Conservation (phyloP, 2,888 invertebrate species). For the Trachelus tabidus region DNA sequence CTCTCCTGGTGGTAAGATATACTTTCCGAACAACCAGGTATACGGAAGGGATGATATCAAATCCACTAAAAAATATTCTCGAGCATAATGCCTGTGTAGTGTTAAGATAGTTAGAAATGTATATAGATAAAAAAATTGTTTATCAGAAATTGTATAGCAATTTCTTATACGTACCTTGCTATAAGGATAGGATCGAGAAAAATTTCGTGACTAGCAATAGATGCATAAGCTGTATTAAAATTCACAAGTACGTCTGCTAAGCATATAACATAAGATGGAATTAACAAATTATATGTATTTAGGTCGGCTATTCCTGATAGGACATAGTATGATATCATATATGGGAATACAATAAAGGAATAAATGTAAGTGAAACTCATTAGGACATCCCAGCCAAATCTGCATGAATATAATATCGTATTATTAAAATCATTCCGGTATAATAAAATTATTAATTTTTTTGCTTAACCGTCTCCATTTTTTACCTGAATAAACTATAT, state of each 20-base stretch:
- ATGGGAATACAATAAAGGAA: slow-evolving; percentile 46
- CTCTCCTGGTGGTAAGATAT: slow-evolving; percentile 30
- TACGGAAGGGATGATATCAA: slow-evolving; percentile 57
- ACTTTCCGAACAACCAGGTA: slow-evolving; percentile 38
- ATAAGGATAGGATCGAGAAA: slow-evolving; percentile 44
- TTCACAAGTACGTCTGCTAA: slow-evolving; percentile 52
- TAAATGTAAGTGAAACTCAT: slow-evolving; percentile 51
- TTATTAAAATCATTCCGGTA: not conserved
- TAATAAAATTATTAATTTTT: not conserved
- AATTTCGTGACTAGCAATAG: slow-evolving; percentile 45
- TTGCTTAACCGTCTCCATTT: not conserved
- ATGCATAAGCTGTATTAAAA: slow-evolving; percentile 55
- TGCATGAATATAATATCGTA: slow-evolving; percentile 19
- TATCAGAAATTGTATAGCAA: not conserved
- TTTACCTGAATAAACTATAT: slow-evolving; percentile 52
- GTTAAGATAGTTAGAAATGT: not conserved
- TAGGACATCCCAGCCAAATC: slow-evolving; percentile 51
- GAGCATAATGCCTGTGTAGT: slow-evolving; percentile 52
- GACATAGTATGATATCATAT: slow-evolving; percentile 43
- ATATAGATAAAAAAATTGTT: not conserved
- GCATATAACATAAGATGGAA: slow-evolving; percentile 43
- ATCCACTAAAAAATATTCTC: slow-evolving; percentile 55
- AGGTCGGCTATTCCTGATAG: slow-evolving; percentile 29
- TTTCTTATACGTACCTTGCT: slow-evolving; percentile 31
- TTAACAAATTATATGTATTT: slow-evolving; percentile 27